A percentile compares a stretch with the other conserved stretches of the same genome.
phyloP scores from a whole-genome alignment of 1,140 invertebrate species.

The Leptopilina boulardi region DNA sequence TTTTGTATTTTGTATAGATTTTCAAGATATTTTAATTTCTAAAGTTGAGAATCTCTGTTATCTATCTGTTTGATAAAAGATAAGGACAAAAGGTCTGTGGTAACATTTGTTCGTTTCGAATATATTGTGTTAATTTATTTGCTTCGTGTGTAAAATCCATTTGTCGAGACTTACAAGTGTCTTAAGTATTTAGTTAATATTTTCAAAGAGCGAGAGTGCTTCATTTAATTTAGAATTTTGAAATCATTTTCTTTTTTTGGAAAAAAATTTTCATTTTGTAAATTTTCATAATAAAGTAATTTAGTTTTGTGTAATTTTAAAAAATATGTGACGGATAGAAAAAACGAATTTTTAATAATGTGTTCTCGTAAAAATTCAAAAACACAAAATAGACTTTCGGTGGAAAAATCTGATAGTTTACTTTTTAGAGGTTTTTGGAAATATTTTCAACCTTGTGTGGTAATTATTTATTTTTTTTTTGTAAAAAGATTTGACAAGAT shows the following conservation, averaged over 20 bases:
- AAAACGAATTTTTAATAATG: not conserved
- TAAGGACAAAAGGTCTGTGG: constrained; percentile 49
- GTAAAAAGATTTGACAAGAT: constrained; percentile 18
- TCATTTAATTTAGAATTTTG: not conserved
- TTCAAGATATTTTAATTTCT: constrained; percentile 31
- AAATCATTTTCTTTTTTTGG: not conserved
- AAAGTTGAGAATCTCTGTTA: constrained; percentile 53
- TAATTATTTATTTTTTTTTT: constrained; percentile 49
- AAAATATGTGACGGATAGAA: too few species aligned
- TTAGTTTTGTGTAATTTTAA: too few species aligned
- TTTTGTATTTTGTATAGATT: not conserved
- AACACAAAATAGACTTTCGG: not conserved
- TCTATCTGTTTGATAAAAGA: constrained; percentile 58
- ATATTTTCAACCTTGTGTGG: constrained; percentile 58
- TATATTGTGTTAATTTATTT: constrained; percentile 31
- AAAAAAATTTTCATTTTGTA: not conserved
- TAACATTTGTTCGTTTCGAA: constrained; percentile 34
- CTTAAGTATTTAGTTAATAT: not conserved
- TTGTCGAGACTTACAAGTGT: constrained; percentile 7
- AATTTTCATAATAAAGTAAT: not conserved
- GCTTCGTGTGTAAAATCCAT: not conserved
- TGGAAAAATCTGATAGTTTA: constrained; percentile 39
- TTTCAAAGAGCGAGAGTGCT: too few species aligned
- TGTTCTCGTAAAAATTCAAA: not conserved
- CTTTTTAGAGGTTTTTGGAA: constrained; percentile 55